Conservation (phyloP, 53 echinoderm and acorn worm genomes). For the Holothuria scabra region DNA sequence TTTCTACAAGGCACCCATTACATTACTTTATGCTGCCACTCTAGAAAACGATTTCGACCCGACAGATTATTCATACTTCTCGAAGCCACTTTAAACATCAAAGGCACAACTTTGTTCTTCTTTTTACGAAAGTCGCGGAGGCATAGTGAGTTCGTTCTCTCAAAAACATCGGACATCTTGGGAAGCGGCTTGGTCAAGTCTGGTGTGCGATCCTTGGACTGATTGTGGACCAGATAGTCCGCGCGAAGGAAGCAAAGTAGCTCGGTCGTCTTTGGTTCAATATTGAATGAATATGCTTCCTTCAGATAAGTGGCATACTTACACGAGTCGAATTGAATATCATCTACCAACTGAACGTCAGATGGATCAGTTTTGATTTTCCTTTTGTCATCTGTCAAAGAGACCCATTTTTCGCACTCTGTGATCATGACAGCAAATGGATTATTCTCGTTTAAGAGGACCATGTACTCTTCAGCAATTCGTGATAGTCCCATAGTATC, state of each 20-base stretch:
- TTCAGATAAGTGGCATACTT: conserved; percentile 7
- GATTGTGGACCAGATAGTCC: neutral
- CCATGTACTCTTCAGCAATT: conserved; percentile 7
- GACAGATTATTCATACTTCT: conserved; percentile 26
- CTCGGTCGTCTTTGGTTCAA: neutral
- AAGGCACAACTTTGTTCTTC: conserved; percentile 26
- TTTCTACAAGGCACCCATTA: no score
- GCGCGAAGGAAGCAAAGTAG: conserved; percentile 18
- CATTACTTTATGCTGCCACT: conserved; percentile 9
- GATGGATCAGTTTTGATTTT: neutral
- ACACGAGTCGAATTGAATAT: neutral
- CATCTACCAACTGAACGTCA: neutral
- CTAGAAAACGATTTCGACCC: conserved; percentile 12
- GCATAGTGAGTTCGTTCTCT: neutral
- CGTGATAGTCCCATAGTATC: conserved; percentile 10
- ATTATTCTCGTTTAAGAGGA: neutral
- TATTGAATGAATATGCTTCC: neutral
- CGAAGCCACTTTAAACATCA: conserved; percentile 28
- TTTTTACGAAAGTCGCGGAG: conserved; percentile 19
- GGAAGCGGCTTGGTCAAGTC: neutral
- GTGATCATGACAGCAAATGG: conserved; percentile 19
- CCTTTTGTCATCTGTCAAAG: neutral
- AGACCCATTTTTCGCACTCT: conserved; percentile 4
- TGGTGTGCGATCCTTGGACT: neutral
- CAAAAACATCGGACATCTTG: conserved; percentile 19